phyloP scores from a whole-genome alignment of 2,888 invertebrate species.

The Plebejus argus region DNA sequence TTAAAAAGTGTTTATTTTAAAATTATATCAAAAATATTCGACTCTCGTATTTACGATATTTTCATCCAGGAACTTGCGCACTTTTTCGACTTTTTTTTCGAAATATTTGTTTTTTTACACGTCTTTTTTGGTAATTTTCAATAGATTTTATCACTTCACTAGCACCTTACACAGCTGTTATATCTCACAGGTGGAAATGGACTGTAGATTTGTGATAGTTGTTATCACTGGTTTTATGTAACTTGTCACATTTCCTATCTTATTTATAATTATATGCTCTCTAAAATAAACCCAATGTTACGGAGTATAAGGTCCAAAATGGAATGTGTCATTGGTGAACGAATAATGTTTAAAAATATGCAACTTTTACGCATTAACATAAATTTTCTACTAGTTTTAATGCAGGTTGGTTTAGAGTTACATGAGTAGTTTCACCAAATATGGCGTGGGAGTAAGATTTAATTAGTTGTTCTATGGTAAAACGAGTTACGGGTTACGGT shows the following conservation, averaged over 20 bases:
- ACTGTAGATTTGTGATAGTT: conserved; percentile 37
- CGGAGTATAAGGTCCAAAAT: not conserved
- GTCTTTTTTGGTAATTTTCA: not conserved
- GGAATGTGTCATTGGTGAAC: not conserved
- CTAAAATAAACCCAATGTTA: not conserved
- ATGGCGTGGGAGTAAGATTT: not conserved
- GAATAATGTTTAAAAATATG: conserved; percentile 13
- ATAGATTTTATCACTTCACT: not conserved
- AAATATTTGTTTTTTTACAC: not conserved
- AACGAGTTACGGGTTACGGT: no score
- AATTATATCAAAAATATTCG: not conserved
- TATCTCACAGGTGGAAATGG: conserved; percentile 34
- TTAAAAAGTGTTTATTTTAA: not conserved
- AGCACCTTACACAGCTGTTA: conserved; percentile 28
- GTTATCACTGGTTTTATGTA: conserved; percentile 36
- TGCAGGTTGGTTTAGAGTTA: conserved; percentile 1
- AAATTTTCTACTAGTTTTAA: conserved; percentile 22
- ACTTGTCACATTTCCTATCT: conserved; percentile 27
- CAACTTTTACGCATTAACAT: conserved; percentile 28
- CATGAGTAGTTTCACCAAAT: conserved; percentile 5
- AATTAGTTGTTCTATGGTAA: not conserved
- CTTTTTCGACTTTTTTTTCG: not conserved
- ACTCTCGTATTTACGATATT: not conserved
- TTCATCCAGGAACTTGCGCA: not conserved
- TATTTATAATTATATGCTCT: not conserved